Evolutionary conservation across 2,888 invertebrate species (phyloP).

Genomic region (Malacosoma neustria): DNA sequence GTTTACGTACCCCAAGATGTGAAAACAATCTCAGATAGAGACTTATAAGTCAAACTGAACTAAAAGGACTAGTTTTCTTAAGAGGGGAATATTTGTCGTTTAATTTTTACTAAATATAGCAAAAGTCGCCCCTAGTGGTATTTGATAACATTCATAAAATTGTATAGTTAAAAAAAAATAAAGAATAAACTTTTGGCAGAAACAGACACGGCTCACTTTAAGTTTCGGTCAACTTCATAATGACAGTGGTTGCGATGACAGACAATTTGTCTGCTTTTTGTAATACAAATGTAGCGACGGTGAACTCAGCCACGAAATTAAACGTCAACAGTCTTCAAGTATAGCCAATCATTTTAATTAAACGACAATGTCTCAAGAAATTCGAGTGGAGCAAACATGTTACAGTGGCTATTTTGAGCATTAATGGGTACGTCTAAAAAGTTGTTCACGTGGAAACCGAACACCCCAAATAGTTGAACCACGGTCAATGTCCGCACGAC

Average conservation of each 20-base stretch:
- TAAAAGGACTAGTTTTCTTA: too few species aligned
- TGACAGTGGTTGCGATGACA: constrained; percentile 7
- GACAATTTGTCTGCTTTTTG: constrained; percentile 13
- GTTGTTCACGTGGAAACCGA: constrained; percentile 30
- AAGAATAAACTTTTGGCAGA: constrained; percentile 17
- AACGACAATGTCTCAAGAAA: too few species aligned
- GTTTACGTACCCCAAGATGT: constrained; percentile 43
- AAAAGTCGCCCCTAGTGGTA: too few species aligned
- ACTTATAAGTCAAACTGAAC: too few species aligned
- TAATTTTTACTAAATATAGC: too few species aligned
- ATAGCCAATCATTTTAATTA: background rate
- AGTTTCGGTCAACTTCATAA: constrained; percentile 14
- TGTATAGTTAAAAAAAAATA: too few species aligned
- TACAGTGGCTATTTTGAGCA: background rate
- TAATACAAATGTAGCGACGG: constrained; percentile 4
- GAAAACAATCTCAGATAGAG: constrained; percentile 18
- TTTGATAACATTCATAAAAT: too few species aligned
- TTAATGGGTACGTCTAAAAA: constrained; percentile 4
- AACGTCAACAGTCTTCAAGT: background rate
- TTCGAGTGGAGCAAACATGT: too few species aligned
- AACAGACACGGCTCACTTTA: constrained; percentile 9
- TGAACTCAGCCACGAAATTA: background rate
- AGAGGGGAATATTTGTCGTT: too few species aligned
- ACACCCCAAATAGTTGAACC: constrained; percentile 49
- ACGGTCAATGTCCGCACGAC: constrained; percentile 65